phyloP scores from a whole-genome alignment of 2,888 invertebrate species.

The Dasypolia templi region DNA sequence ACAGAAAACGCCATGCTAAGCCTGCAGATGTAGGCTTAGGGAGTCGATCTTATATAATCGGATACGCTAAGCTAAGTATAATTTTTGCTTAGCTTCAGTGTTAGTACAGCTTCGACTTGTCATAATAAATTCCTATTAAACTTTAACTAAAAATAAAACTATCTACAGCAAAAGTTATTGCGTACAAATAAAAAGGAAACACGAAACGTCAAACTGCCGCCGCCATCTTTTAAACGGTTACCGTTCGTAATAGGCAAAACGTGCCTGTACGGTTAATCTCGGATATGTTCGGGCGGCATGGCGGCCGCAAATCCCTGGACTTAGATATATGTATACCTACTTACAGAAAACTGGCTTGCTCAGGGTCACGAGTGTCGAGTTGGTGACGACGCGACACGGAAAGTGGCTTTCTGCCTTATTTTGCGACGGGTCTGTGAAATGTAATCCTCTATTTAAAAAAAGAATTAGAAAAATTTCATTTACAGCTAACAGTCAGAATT shows the following conservation, averaged over 20 bases:
- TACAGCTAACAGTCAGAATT: background rate
- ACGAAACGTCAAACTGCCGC: constrained; percentile 49
- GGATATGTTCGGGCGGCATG: constrained; percentile 48
- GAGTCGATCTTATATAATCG: too few species aligned
- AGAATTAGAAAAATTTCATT: background rate
- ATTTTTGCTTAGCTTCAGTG: too few species aligned
- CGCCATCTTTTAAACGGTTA: constrained; percentile 67
- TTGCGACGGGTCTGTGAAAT: constrained; percentile 1
- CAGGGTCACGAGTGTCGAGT: constrained; percentile 56
- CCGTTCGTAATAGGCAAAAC: constrained; percentile 70
- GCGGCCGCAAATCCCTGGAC: constrained; percentile 65
- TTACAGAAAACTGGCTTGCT: constrained; percentile 57
- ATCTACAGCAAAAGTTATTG: constrained; percentile 21
- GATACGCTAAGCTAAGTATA: constrained; percentile 11
- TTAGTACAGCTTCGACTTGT: constrained; percentile 42
- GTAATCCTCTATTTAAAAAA: background rate
- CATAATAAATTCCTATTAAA: constrained; percentile 53
- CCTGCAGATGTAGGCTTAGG: too few species aligned
- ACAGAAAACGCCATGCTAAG: too few species aligned
- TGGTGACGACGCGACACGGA: constrained; percentile 31
- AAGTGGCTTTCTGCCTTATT: constrained; percentile 29
- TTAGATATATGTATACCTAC: constrained; percentile 45
- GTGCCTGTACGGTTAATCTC: constrained; percentile 70
- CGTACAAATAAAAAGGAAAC: constrained; percentile 40
- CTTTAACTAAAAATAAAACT: constrained; percentile 51